A percentile compares a stretch with the other conserved stretches of the same genome.
phyloP scores from a whole-genome alignment of 2,888 invertebrate genomes.

The Chrysolina haemoptera region DNA sequence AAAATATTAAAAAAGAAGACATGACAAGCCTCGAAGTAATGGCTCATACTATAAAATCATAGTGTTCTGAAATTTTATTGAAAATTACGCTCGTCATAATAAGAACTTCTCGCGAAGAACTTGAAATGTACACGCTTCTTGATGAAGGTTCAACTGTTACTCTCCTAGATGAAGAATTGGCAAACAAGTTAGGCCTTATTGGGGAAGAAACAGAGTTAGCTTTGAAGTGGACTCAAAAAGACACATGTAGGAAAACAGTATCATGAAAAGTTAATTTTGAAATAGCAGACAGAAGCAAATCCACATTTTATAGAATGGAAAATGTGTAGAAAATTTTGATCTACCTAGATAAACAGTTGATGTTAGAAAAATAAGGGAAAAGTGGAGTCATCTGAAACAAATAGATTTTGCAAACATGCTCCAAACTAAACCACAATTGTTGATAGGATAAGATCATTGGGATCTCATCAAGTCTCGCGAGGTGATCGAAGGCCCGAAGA shows the following conservation, averaged over 20 bases:
- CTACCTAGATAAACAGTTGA: background rate
- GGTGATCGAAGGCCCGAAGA: background rate
- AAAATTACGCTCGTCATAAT: background rate
- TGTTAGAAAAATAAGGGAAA: background rate
- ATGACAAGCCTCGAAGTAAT: background rate
- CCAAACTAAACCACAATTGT: background rate
- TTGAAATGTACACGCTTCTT: background rate
- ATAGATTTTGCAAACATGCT: background rate
- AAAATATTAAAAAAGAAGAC: background rate
- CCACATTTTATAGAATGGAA: background rate
- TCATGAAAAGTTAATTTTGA: background rate
- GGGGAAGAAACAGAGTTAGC: constrained; percentile 3
- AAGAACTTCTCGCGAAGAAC: background rate
- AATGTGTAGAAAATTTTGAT: background rate
- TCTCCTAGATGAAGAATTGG: background rate
- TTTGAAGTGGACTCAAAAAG: constrained; percentile 21
- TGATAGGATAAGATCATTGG: background rate
- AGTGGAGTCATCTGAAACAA: background rate
- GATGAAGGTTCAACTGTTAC: constrained; percentile 3
- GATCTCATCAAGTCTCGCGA: background rate
- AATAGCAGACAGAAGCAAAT: background rate
- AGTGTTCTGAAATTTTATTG: background rate
- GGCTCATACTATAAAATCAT: background rate
- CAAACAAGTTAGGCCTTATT: background rate
- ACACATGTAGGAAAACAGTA: background rate